Conservation (phyloP, 1,140 invertebrate genomes). For the Megathymus violae region DNA sequence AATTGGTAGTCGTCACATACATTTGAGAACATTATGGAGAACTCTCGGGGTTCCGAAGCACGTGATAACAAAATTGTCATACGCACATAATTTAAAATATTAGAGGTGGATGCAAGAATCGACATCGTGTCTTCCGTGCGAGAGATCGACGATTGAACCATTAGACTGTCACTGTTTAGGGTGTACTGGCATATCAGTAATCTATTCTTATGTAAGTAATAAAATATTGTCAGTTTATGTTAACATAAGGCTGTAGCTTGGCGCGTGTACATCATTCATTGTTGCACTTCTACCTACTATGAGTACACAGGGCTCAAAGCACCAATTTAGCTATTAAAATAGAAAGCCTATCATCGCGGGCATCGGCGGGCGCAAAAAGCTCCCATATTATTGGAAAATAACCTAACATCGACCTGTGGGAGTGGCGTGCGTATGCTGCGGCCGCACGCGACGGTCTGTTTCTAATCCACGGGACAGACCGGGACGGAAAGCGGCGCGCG, state of each 20-base stretch:
- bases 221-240: slow-evolving; percentile 11
- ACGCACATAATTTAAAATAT: too few relatives aligned
- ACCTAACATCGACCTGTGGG: slow-evolving; percentile 61
- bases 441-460: slow-evolving; percentile 52
- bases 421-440: slow-evolving; percentile 53
- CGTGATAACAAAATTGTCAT: too few relatives aligned
- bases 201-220: too few relatives aligned
- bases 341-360: slow-evolving; percentile 70
- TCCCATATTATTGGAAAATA: slow-evolving; percentile 76
- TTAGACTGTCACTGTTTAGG: too few relatives aligned
- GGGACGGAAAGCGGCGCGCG: slow-evolving; percentile 50
- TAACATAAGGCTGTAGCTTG: neutral
- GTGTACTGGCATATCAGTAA: too few relatives aligned
- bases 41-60: too few relatives aligned
- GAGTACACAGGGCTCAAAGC: slow-evolving; percentile 41
- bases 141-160: too few relatives aligned
- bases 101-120: too few relatives aligned
- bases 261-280: slow-evolving; percentile 8
- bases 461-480: slow-evolving; percentile 36
- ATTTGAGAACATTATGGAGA: too few relatives aligned
- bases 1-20: too few relatives aligned
- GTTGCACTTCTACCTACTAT: slow-evolving; percentile 4
- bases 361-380: slow-evolving; percentile 72
- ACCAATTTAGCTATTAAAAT: slow-evolving; percentile 50
- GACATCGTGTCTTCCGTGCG: too few relatives aligned